Conservation (phyloP, 2,888 invertebrate species). For the Celastrina argiolus region DNA sequence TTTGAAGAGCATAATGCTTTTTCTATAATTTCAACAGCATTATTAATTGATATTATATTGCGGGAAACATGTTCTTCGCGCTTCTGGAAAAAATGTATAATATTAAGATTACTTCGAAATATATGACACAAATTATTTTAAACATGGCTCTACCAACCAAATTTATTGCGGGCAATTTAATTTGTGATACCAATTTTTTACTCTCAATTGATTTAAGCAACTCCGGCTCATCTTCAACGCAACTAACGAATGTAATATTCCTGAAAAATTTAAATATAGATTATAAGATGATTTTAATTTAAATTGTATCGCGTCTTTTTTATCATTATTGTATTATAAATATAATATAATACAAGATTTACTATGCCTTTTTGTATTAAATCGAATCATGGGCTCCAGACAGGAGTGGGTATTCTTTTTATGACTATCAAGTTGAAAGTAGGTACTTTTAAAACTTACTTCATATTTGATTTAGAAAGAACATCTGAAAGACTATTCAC, state of each 20-base stretch:
- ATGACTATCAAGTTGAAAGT: too few species aligned
- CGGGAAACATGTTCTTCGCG: neutral
- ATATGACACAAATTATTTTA: neutral
- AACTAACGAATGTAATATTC: neutral
- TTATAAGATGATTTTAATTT: conserved; percentile 31
- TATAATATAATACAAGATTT: too few species aligned
- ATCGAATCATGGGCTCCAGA: too few species aligned
- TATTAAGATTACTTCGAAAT: too few species aligned
- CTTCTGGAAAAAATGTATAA: neutral
- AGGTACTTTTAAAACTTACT: neutral
- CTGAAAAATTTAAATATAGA: neutral
- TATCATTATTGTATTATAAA: too few species aligned
- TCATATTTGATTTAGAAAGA: neutral
- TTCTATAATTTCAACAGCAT: conserved; percentile 7
- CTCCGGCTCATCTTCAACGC: neutral
- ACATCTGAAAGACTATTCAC: neutral
- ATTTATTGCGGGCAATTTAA: neutral
- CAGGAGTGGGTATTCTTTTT: too few species aligned
- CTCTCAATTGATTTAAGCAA: neutral
- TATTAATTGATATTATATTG: neutral
- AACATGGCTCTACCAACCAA: neutral
- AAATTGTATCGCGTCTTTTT: too few species aligned
- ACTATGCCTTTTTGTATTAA: too few species aligned
- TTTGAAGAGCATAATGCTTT: neutral
- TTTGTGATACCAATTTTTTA: neutral